phyloP scores from a whole-genome alignment of 2,113 vertebrate species.

The Prionailurus bengalensis region DNA sequence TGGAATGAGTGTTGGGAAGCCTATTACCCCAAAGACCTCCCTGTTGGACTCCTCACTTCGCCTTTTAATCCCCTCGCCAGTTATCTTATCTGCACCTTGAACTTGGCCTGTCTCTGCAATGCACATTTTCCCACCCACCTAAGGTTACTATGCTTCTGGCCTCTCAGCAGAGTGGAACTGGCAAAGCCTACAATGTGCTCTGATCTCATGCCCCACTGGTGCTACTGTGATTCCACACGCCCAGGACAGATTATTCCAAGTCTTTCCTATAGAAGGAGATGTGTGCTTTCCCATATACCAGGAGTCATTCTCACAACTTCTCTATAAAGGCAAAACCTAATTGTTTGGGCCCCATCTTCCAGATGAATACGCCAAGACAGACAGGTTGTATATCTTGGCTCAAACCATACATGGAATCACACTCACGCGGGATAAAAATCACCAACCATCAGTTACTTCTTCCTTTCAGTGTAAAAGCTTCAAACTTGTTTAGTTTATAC shows the following conservation, averaged over 20 bases:
- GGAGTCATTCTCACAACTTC: background rate
- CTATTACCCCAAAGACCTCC: background rate
- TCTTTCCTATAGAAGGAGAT: background rate
- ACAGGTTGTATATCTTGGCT: background rate
- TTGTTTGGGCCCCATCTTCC: background rate
- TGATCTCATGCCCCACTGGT: background rate
- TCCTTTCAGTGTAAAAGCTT: background rate
- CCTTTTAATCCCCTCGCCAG: background rate
- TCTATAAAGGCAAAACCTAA: background rate
- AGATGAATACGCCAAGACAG: background rate
- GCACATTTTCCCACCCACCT: background rate
- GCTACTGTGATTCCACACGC: background rate
- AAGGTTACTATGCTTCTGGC: background rate
- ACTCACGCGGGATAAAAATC: background rate
- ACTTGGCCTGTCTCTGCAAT: background rate
- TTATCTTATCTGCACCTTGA: background rate
- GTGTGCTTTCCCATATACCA: background rate
- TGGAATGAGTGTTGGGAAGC: background rate
- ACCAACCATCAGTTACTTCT: background rate
- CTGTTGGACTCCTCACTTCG: background rate
- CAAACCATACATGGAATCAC: background rate
- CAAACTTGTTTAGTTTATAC: background rate
- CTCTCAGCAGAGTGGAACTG: background rate
- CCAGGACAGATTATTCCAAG: background rate
- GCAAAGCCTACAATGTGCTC: background rate